Base-by-base conservation (phyloP, 2,888 invertebrate genomes). In the Cheilosia vulpina region DNA sequence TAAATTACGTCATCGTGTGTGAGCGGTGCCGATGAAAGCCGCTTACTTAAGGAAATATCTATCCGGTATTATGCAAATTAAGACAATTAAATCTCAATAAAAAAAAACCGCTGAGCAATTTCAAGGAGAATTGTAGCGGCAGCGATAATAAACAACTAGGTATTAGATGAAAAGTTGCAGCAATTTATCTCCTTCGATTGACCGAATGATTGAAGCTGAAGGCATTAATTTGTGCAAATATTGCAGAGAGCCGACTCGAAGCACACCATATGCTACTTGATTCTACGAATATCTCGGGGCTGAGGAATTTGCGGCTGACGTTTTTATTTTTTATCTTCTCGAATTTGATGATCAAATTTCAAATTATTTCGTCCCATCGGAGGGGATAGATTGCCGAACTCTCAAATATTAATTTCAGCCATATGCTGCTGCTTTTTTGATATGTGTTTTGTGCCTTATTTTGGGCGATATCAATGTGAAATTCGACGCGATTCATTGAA, bases 1-100 rank as follows among this genome's bases (percentile, higher is more conserved):
- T 75, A 55, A 60, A 80, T 84, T 80, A 60, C 84, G 69, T 84
- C 84, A 83, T 83, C 50, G 41, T 57, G 21, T 60, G 57, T 38
- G 63, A 15, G 58, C 80, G 71, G 68, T 79, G 53, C 52, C 60
- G 75, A 69, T 75, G 34, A 84, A 79, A 75, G 65, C 53, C 58
- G 47, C 63, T 69, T 31, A 79, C 45, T 66, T 75, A 31, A 52
- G 62, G 63, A 75, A 68, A 65, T 65, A 75, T 73, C 80, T 83
- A 79, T 75, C 65, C 53, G 69, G 65, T 58, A 69, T 75, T 80
- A 84, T 84, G 79, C 84, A 84, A 79, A 84, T 84, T 69, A 80
- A 75, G 60, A 71, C 75, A 84, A 80, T 84, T 80, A 75, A 80
- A 75, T 75, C 55, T 71, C 75, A 65, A 80, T 80, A 50, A 65